Base-by-base conservation (phyloP, 1,140 invertebrate species). In the Galleria mellonella region DNA sequence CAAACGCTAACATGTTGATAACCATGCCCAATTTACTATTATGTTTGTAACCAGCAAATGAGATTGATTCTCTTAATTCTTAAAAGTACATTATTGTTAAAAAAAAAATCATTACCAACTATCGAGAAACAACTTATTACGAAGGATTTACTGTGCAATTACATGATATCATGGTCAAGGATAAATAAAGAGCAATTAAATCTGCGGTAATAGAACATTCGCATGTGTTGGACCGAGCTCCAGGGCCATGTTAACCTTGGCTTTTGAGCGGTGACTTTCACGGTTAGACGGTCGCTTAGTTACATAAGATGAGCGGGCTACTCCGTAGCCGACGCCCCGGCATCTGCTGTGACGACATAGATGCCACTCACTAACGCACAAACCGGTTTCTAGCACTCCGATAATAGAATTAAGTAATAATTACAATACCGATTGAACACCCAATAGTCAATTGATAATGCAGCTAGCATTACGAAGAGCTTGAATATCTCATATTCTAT, bases 261-360 rank as follows among this genome's bases (percentile, higher is more conserved):
- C 78, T 85, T 79, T 83, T 82, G 81, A 85, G 74, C 66, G 78
- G 75, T 65, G 72, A 85, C 82, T 85, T 85, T 85, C 82, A 85
- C 78, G 82, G 78, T 85, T 83, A 83, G 78, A 76, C 76, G 71
- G 69, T 50, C 71, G 71, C 40, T 53, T 32, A 27, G 63, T 82
- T 82, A 81, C 74, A 81, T 81, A 81, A 84, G 77, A 83, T 76
- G 75, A 45, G 67, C 72, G 62, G 14, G 54, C 55, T 47, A 51
- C 57, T 62, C 55, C 53, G 56, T 49, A 55, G 52, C 37, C 62
- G 62, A 51, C 62, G 57, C 51, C 57, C 39, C 52, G 59, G 53
- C 71, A 69, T 70, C 69, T 70, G 61, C 62, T 61, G 39, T 75
- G 72, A 78, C 78, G 79, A 74, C 72, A 79, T 71, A 53, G 57